Evolutionary conservation across 92 coral and sea anemone species (phyloP).

Genomic region (Blastomussa wellsi): DNA sequence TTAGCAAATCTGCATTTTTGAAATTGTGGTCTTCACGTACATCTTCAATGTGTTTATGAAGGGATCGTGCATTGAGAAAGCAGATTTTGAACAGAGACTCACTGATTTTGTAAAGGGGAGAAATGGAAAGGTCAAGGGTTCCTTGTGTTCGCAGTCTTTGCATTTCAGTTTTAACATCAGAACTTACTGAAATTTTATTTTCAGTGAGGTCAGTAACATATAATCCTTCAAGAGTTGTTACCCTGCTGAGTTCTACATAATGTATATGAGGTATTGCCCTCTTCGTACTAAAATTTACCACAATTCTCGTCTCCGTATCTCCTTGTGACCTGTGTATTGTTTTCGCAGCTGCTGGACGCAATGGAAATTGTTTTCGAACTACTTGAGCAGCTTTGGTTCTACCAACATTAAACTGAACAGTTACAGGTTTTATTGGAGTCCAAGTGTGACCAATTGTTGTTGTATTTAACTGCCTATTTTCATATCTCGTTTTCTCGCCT

Average conservation of each 20-base stretch:
- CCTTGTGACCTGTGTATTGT: neutral
- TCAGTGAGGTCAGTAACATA: neutral
- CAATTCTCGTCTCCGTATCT: neutral
- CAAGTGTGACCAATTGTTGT: neutral
- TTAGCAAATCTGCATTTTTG: constrained; percentile 12
- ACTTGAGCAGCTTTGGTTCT: neutral
- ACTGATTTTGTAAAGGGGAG: neutral
- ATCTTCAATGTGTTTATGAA: neutral
- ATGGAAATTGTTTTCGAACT: neutral
- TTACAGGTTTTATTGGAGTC: neutral
- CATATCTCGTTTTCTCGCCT: neutral
- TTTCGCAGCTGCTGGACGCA: neutral
- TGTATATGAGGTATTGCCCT: neutral
- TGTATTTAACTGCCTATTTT: neutral
- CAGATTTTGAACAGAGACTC: neutral
- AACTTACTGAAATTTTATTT: neutral
- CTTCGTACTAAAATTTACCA: neutral
- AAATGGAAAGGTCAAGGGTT: neutral
- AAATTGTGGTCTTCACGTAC: constrained; percentile 19
- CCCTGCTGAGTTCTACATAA: neutral
- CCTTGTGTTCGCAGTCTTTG: neutral
- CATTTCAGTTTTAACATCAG: neutral
- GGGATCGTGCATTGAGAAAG: neutral
- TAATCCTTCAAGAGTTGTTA: neutral
- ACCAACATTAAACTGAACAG: neutral